These are phyloP conservation scores for Protonibea diacanthus DNA, from an alignment of 2,797 vertebrate genomes.

Conservation along the genomic window DNA sequence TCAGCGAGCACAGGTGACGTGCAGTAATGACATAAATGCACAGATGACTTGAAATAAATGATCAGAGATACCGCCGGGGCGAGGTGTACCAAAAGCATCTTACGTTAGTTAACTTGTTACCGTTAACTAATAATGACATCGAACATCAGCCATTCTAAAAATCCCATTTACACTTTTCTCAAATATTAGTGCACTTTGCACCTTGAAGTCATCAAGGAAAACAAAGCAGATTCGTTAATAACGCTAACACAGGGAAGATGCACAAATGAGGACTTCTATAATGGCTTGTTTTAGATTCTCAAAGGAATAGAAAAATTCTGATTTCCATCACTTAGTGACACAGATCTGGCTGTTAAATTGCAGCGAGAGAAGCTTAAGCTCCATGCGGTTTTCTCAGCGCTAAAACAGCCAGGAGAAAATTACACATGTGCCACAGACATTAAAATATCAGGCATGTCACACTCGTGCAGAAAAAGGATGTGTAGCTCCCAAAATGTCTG, in stretches of 20 bases:
- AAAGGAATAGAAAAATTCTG: conserved; percentile 2
- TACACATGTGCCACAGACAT: conserved; percentile 42
- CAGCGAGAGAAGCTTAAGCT: conserved; percentile 6
- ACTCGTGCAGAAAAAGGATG: conserved; percentile 38
- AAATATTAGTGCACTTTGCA: not conserved
- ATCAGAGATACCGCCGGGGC: conserved; percentile 3
- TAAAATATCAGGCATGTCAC: conserved; percentile 31
- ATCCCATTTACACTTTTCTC: conserved; percentile 5
- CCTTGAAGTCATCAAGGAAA: not conserved
- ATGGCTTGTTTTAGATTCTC: conserved; percentile 18
- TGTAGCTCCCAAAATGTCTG: conserved; percentile 11
- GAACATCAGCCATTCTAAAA: conserved; percentile 27
- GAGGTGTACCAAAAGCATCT: conserved; percentile 45
- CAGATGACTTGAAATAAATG: conserved; percentile 31
- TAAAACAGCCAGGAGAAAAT: conserved; percentile 30
- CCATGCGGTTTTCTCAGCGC: not conserved
- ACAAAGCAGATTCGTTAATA: not conserved
- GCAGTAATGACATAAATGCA: conserved; percentile 19
- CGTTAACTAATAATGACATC: not conserved
- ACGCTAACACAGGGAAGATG: conserved; percentile 2
- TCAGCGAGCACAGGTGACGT: conserved; percentile 46
- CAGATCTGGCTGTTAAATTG: conserved; percentile 18
- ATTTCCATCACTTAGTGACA: conserved; percentile 40
- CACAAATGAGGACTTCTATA: conserved; percentile 16
- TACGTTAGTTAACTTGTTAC: not conserved